A percentile compares a stretch with the other conserved stretches of the same genome.
Conservation (phyloP, 2,797 vertebrate genomes). For the Xerus rutilus region DNA sequence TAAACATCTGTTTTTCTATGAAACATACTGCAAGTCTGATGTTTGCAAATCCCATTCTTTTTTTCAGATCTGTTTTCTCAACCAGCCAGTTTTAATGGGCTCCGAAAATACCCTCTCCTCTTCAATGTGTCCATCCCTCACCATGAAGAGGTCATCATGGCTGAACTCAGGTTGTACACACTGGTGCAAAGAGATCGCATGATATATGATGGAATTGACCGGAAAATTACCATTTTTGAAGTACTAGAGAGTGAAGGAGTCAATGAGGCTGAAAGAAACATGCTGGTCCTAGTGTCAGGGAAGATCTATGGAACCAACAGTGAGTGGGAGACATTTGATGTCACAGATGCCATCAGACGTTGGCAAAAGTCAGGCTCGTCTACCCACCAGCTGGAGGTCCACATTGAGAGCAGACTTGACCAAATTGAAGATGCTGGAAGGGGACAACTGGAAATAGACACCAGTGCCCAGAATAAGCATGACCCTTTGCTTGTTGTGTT, state of each 20-base stretch:
- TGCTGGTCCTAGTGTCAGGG: constrained; percentile 91
- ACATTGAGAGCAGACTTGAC: constrained; percentile 91
- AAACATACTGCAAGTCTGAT: neutral
- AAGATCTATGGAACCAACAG: constrained; percentile 94
- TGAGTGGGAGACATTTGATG: constrained; percentile 97
- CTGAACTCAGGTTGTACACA: constrained; percentile 96
- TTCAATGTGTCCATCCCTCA: constrained; percentile 97
- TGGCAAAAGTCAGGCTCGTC: constrained; percentile 92
- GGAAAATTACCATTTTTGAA: constrained; percentile 96
- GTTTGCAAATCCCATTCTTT: constrained; percentile 61
- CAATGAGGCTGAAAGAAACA: constrained; percentile 77
- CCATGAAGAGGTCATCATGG: constrained; percentile 95
- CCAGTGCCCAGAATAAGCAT: constrained; percentile 93
- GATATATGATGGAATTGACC: constrained; percentile 93
- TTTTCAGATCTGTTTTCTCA: constrained; percentile 92
- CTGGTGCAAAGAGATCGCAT: constrained; percentile 94
- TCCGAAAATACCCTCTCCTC: constrained; percentile 94
- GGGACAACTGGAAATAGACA: constrained; percentile 94
- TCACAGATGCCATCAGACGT: constrained; percentile 92
- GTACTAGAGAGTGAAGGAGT: constrained; percentile 85
- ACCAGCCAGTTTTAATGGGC: constrained; percentile 87
- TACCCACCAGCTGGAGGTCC: constrained; percentile 95
- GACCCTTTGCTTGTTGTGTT: constrained; percentile 96
- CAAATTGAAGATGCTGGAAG: constrained; percentile 74
- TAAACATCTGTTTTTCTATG: constrained; percentile 29